Conservation (phyloP, 2,113 vertebrate genomes). For the Neomonachus schauinslandi region DNA sequence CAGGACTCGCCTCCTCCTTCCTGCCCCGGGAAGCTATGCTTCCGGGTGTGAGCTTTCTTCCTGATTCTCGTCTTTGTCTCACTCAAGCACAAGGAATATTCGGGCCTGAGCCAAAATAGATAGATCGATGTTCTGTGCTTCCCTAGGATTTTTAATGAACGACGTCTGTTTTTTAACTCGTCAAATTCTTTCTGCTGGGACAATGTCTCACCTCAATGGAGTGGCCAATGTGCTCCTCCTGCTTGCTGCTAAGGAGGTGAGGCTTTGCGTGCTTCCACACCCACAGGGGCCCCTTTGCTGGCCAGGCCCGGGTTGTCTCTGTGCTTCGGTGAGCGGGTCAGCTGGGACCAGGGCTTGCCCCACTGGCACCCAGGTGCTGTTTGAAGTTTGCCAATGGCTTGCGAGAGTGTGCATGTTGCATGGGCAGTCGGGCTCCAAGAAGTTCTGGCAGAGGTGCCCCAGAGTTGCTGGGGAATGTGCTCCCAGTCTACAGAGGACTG, state of each 20-base stretch:
- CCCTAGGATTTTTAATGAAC: background rate
- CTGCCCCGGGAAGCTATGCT: fast-evolving
- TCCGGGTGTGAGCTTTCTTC: background rate
- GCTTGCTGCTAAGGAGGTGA: background rate
- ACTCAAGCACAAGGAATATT: background rate
- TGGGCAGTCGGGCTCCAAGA: background rate
- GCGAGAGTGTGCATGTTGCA: background rate
- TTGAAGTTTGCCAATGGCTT: background rate
- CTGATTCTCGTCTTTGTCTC: background rate
- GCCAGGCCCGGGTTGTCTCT: background rate
- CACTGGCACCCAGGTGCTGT: background rate
- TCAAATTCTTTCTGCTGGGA: background rate
- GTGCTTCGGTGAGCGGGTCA: background rate
- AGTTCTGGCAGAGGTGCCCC: background rate
- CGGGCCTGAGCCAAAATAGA: background rate
- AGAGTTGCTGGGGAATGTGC: too few relatives aligned
- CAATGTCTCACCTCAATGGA: too few relatives aligned
- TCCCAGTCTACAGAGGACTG: background rate
- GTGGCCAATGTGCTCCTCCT: background rate
- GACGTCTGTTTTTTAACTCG: background rate
- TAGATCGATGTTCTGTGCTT: background rate
- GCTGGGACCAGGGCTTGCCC: background rate
- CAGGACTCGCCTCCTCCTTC: fast-evolving
- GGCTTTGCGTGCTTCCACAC: too few relatives aligned
- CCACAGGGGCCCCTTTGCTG: background rate